Conservation (phyloP, 2,888 invertebrate species). For the Diarsia brunnea region DNA sequence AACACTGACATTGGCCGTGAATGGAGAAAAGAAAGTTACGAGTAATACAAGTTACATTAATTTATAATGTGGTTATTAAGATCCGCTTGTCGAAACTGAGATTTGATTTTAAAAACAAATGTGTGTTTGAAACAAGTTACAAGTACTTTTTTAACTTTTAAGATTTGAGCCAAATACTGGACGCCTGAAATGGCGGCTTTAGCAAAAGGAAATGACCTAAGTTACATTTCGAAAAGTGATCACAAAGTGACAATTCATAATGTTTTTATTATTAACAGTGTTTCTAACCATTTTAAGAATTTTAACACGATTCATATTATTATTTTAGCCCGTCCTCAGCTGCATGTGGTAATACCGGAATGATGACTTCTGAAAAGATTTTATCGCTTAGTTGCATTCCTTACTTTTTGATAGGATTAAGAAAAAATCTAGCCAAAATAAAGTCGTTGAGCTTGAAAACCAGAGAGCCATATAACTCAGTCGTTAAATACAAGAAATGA, state of each 20-base stretch:
- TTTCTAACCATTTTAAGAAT: too few relatives aligned
- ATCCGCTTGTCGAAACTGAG: constrained; percentile 29
- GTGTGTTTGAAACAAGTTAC: too few relatives aligned
- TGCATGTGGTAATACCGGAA: too few relatives aligned
- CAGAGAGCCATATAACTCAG: neutral
- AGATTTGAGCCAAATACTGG: neutral
- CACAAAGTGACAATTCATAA: neutral
- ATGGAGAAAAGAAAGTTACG: constrained; percentile 57
- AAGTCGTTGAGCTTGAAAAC: neutral
- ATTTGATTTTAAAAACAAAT: constrained; percentile 22
- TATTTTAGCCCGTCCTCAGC: too few relatives aligned
- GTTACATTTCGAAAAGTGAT: neutral
- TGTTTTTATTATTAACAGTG: too few relatives aligned
- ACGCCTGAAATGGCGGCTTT: neutral
- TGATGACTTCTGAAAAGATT: neutral
- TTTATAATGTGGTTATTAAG: constrained; percentile 44
- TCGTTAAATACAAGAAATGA: constrained; percentile 26
- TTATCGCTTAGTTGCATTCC: neutral
- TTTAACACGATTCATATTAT: too few relatives aligned
- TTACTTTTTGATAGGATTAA: neutral
- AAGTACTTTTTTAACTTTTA: neutral
- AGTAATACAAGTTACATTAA: constrained; percentile 41
- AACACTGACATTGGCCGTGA: constrained; percentile 58
- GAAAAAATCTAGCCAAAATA: neutral
- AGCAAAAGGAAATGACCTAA: neutral